A percentile compares a stretch with the other conserved stretches of the same genome.
phyloP scores from a whole-genome alignment of 2,888 invertebrate species.

The Drosophila cracens region DNA sequence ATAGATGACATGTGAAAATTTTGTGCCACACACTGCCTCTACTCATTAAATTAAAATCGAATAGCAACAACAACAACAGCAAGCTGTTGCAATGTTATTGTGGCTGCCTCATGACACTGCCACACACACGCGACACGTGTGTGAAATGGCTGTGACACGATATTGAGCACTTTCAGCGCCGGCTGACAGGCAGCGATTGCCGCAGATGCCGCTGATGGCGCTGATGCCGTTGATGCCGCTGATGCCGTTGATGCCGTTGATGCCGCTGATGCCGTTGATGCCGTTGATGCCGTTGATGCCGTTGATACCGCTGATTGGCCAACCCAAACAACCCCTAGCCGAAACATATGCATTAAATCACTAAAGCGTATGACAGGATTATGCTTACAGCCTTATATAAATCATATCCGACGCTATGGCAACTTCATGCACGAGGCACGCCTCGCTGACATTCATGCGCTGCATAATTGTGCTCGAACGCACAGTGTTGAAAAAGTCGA shows the following conservation, averaged over 20 bases:
- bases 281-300: background rate
- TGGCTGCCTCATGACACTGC: conserved; percentile 53
- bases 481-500: conserved; percentile 1
- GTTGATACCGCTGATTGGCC: conserved; percentile 5
- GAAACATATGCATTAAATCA: conserved; percentile 74
- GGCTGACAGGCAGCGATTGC: conserved; percentile 47
- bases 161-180: conserved; percentile 39
- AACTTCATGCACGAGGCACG: conserved; percentile 42
- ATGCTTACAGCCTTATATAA: conserved; percentile 69
- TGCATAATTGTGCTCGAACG: background rate
- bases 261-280: conserved; percentile 20
- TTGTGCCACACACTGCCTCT: conserved; percentile 40
- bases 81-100: conserved; percentile 55
- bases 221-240: conserved; percentile 8
- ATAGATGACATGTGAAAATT: conserved; percentile 44
- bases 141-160: conserved; percentile 59
- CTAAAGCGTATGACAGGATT: conserved; percentile 76
- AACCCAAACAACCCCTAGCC: conserved; percentile 12
- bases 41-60: conserved; percentile 76
- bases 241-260: conserved; percentile 38
- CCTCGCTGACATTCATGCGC: background rate
- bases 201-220: conserved; percentile 34
- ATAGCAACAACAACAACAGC: conserved; percentile 19
- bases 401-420: conserved; percentile 70
- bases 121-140: conserved; percentile 59